Evolutionary conservation across 2,888 invertebrate genomes (phyloP).

Genomic region (Atethmia centrago): DNA sequence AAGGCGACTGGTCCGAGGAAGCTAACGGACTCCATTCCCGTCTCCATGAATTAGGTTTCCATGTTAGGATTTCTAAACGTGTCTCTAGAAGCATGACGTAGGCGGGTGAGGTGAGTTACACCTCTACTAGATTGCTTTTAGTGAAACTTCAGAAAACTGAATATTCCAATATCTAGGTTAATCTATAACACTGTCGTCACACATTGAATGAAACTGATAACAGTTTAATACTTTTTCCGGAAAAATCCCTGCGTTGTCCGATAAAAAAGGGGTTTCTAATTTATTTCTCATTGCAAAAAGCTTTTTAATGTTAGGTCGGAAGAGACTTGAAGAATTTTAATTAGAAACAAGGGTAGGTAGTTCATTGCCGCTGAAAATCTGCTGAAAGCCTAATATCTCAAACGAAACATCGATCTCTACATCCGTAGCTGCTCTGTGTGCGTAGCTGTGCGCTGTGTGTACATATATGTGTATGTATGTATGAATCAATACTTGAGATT

Average conservation of each 20-base stretch:
- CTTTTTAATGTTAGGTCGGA: background rate
- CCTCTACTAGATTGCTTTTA: background rate
- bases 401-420: background rate
- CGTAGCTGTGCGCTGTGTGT: too few relatives aligned
- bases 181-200: background rate
- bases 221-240: background rate
- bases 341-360: background rate
- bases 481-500: background rate
- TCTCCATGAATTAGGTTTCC: constrained; percentile 40
- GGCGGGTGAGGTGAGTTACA: background rate
- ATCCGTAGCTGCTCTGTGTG: background rate
- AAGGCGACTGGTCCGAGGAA: constrained; percentile 40
- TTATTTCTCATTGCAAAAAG: background rate
- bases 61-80: constrained; percentile 47
- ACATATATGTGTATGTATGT: too few relatives aligned
- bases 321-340: background rate
- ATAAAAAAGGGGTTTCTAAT: too few relatives aligned
- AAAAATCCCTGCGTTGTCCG: fast-evolving
- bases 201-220: background rate
- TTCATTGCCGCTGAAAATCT: constrained; percentile 3
- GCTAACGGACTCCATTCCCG: constrained; percentile 30
- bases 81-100: constrained; percentile 30
- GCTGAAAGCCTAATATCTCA: background rate
- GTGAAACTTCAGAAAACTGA: background rate
- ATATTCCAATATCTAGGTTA: background rate